Percentiles rank a stretch among this genome's conserved stretches.
Evolutionary conservation across 2,797 vertebrate species (phyloP).

Genomic region (Anableps anableps): DNA sequence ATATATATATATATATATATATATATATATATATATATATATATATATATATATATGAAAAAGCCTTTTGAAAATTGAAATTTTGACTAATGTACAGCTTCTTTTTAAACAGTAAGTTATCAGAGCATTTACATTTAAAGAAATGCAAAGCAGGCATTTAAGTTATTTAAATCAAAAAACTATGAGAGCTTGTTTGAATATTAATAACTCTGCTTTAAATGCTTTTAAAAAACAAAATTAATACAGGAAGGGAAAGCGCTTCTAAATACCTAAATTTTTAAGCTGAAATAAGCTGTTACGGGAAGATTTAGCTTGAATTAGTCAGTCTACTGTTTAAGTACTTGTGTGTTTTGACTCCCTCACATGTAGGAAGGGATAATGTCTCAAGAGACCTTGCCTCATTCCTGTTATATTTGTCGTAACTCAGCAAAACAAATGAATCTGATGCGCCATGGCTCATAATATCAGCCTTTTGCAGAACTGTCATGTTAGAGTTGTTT

Average conservation of each 20-base stretch:
- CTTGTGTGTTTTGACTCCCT: slow-evolving; percentile 20
- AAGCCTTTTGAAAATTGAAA: too few relatives aligned
- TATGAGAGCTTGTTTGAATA: neutral
- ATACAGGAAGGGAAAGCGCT: slow-evolving; percentile 1
- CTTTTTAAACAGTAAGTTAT: neutral
- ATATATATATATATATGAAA: too few relatives aligned
- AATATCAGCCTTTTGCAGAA: slow-evolving; percentile 31
- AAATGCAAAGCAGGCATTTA: neutral
- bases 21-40: too few relatives aligned
- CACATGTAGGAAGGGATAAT: slow-evolving; percentile 9
- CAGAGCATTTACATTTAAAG: neutral
- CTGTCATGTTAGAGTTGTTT: slow-evolving; percentile 30
- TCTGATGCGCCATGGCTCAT: slow-evolving; percentile 16
- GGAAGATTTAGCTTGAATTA: neutral
- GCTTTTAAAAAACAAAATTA: slow-evolving; percentile 8
- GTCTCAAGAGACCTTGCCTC: slow-evolving; percentile 36
- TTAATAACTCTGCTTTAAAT: slow-evolving; percentile 12
- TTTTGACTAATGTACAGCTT: neutral
- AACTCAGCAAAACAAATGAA: slow-evolving; percentile 37
- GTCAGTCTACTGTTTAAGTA: neutral
- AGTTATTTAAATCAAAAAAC: neutral
- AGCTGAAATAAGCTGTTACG: neutral
- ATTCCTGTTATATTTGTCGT: slow-evolving; percentile 16
- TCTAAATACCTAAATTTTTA: neutral
- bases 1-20: too few relatives aligned